These are phyloP conservation scores for Cylloceria caligata DNA, from an alignment of 2,888 invertebrate genomes.

Conservation along the genomic window DNA sequence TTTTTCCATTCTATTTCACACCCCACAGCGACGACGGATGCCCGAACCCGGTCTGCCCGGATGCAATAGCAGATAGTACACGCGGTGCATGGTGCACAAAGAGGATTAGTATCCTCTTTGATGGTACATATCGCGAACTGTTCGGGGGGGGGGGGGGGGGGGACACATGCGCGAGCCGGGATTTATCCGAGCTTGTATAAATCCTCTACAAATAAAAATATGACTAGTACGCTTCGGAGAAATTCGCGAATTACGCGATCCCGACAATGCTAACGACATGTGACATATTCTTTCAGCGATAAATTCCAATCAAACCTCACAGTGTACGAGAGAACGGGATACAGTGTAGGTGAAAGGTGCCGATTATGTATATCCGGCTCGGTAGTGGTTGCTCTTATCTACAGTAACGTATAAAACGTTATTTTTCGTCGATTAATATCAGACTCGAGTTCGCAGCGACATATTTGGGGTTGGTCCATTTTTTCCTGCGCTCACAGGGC, in stretches of 20 bases:
- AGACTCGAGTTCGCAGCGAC: constrained; percentile 1
- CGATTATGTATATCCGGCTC: constrained; percentile 50
- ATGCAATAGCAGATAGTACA: too few species aligned
- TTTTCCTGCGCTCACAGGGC: constrained; percentile 22
- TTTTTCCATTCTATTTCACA: neutral
- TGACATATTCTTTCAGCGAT: constrained; percentile 20
- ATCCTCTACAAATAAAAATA: constrained; percentile 47
- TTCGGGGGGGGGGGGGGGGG: neutral
- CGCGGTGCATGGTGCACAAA: neutral
- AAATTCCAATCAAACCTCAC: constrained; percentile 31
- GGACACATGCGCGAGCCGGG: constrained; percentile 1
- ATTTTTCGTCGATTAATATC: neutral
- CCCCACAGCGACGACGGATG: neutral
- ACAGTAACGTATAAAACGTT: neutral
- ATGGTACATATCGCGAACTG: neutral
- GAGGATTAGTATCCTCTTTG: too few species aligned
- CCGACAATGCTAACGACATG: neutral
- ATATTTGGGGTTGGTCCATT: constrained; percentile 43
- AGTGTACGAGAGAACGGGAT: constrained; percentile 1
- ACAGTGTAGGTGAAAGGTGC: constrained; percentile 24
- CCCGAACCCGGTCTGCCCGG: too few species aligned
- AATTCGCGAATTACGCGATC: constrained; percentile 23
- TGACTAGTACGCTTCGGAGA: constrained; percentile 45
- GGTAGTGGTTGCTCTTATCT: constrained; percentile 42
- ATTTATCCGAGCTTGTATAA: constrained; percentile 13